Evolutionary conservation across 2,888 invertebrate genomes (phyloP).

Genomic region (Drosophila lacicola): DNA sequence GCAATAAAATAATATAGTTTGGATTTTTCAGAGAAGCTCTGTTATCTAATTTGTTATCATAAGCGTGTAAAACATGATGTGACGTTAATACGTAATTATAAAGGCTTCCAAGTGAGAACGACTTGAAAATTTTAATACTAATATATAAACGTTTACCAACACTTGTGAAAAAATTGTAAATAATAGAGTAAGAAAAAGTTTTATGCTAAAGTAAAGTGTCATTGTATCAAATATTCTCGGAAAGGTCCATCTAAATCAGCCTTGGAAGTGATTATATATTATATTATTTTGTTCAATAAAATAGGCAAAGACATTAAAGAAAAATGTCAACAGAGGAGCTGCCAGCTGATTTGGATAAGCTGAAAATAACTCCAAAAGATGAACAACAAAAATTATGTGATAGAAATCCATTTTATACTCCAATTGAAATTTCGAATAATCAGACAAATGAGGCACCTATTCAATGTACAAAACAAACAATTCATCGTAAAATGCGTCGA

Average conservation of each 20-base stretch:
- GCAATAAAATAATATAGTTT: too few relatives aligned
- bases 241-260: too few relatives aligned
- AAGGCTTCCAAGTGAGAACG: constrained; percentile 17
- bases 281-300: background rate
- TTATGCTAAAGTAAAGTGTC: constrained; percentile 13
- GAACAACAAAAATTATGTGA: constrained; percentile 66
- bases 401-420: constrained; percentile 78
- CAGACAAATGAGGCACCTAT: constrained; percentile 10
- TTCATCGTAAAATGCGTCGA: constrained; percentile 64
- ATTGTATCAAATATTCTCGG: background rate
- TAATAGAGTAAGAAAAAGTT: constrained; percentile 32
- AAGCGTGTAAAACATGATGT: too few relatives aligned
- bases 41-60: too few relatives aligned
- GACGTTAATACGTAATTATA: too few relatives aligned
- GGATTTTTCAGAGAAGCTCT: too few relatives aligned
- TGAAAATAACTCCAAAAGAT: constrained; percentile 87
- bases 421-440: constrained; percentile 17
- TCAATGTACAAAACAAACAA: constrained; percentile 32
- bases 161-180: constrained; percentile 52
- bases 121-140: background rate
- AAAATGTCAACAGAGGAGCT: constrained; percentile 85
- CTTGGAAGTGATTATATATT: background rate
- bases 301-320: background rate
- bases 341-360: constrained; percentile 86
- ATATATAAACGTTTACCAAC: constrained; percentile 24